phyloP scores from a whole-genome alignment of 2,113 vertebrate species.

The Gymnogyps californianus region DNA sequence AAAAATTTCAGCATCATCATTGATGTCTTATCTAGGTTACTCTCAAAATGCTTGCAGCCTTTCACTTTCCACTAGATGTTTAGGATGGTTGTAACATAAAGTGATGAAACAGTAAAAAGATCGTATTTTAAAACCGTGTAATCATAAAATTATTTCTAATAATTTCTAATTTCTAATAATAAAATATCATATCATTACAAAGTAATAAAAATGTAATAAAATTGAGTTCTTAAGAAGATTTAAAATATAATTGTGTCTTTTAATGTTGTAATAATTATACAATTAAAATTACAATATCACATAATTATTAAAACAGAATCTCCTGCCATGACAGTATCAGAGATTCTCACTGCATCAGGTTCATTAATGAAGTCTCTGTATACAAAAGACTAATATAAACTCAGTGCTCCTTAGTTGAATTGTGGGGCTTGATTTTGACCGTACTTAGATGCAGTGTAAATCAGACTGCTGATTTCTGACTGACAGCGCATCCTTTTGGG shows the following conservation, averaged over 20 bases:
- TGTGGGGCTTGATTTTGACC: neutral
- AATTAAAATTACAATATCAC: conserved; percentile 64
- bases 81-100: neutral
- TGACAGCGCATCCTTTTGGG: neutral
- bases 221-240: conserved; percentile 61
- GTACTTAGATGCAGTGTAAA: neutral
- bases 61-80: neutral
- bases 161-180: conserved; percentile 59
- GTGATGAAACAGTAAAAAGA: conserved; percentile 39
- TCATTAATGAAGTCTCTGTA: neutral
- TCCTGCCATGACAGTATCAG: neutral
- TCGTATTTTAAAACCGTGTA: conserved; percentile 24
- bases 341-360: neutral
- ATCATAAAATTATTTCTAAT: conserved; percentile 63
- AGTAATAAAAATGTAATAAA: conserved; percentile 74
- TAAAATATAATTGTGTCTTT: conserved; percentile 65
- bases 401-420: neutral
- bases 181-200: conserved; percentile 67
- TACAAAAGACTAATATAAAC: neutral
- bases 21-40: neutral
- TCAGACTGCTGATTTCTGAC: neutral
- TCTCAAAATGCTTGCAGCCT: neutral
- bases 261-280: conserved; percentile 57
- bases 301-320: conserved; percentile 44
- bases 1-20: neutral